Evolutionary conservation across 2,888 invertebrate genomes (phyloP), one percentile per base, ranked within the genome.

Genomic region (Meandrusa payeni): DNA sequence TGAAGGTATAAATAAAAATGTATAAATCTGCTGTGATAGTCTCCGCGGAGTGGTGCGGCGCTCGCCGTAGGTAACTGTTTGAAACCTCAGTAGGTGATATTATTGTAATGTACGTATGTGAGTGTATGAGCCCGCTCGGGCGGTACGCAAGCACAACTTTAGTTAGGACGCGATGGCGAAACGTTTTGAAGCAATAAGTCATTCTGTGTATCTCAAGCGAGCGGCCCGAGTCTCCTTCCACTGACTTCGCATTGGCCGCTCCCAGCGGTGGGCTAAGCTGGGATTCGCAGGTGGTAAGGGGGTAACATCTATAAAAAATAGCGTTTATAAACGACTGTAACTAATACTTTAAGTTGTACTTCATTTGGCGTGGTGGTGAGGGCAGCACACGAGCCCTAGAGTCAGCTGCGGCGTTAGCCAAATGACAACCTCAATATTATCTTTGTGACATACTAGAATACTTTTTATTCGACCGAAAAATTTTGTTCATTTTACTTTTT

Each of bases 71-170:
- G 67, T 64, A 79, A 81, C 78, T 65, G 75, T 82, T 82, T 79
- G 77, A 77, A 82, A 83, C 86, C 85, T 86, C 83, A 85, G 74
- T 86, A 85, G 86, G 76, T 77, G 77, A 82, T 81, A 83, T 76
- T 75, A 65, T 64, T 69, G 70, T 72, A 61, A 59, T 62, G 53
- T 76, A 77, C 73, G 68, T 51, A 63, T 71, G 71, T 73, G 56
- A 51, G n/a, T 1, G 11, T 62, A 59, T 69, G 64, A n/a, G 69
- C 64, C 54, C 58, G 58, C 59, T 59, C 59, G 70, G 64, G 60
- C 63, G 77, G 69, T 73, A 69, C 69, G 6, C 2, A 77, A 82
- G 82, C 86, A 83, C 86, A 85, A 85, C 78, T 76, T 68, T 68
- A 28, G 32, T 68, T 68, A 28, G 26, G 33, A 34, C 41, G 41